Percentiles rank a stretch among this genome's conserved stretches.
phyloP scores from a whole-genome alignment of 2,888 invertebrate genomes.

The Troides aeacus region DNA sequence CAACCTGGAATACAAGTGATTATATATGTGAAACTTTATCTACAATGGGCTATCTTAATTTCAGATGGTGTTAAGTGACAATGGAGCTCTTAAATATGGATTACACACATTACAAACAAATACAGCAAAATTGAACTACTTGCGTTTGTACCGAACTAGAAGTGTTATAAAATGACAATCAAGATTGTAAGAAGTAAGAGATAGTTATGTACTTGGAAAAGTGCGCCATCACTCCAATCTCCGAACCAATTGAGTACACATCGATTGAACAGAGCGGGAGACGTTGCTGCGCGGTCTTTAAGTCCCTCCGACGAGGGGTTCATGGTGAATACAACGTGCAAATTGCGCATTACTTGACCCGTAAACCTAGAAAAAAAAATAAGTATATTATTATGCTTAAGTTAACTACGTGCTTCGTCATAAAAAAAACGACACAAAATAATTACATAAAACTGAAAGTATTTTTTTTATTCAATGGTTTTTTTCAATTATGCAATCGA shows the following conservation, averaged over 20 bases:
- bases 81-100: no score
- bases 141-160: no score
- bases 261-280: slow-evolving; percentile 98
- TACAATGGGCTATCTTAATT: no score
- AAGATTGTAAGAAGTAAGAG: not conserved
- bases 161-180: no score
- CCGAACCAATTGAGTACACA: slow-evolving; percentile 99
- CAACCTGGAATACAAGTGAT: slow-evolving; percentile 78
- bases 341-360: slow-evolving; percentile 98
- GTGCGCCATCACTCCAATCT: slow-evolving; percentile 98
- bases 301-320: slow-evolving; percentile 99
- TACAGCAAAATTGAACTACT: no score
- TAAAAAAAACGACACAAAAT: not conserved
- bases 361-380: slow-evolving; percentile 83
- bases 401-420: not conserved
- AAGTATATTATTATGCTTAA: not conserved
- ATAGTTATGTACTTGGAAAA: slow-evolving; percentile 86
- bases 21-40: no score
- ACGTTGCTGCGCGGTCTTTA: slow-evolving; percentile 98
- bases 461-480: no score
- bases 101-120: no score
- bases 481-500: no score
- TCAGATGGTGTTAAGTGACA: no score
- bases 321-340: slow-evolving; percentile 99
- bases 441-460: not conserved